phyloP scores from a whole-genome alignment of 2,113 vertebrate species.

The Paradoxurus hermaphroditus region DNA sequence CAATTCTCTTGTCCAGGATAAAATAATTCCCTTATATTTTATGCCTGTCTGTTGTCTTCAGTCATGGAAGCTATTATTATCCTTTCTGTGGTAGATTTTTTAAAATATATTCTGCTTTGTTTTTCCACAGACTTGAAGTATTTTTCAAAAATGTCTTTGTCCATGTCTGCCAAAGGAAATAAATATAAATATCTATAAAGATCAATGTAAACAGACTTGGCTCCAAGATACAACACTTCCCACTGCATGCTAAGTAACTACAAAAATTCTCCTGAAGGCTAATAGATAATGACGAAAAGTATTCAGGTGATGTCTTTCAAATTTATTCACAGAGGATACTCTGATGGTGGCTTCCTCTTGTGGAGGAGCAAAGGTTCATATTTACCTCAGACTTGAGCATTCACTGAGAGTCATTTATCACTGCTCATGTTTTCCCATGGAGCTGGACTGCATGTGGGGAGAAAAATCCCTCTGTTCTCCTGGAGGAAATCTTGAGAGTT shows the following conservation, averaged over 20 bases:
- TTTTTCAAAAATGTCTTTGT: constrained; percentile 59
- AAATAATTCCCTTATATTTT: constrained; percentile 66
- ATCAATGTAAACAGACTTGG: constrained; percentile 17
- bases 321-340: neutral
- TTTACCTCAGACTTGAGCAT: neutral
- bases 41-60: constrained; percentile 66
- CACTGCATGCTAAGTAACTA: neutral
- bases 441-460: neutral
- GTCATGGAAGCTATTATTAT: constrained; percentile 64
- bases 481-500: constrained; percentile 14
- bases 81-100: constrained; percentile 65
- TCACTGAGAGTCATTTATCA: constrained; percentile 39
- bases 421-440: constrained; percentile 48
- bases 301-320: neutral
- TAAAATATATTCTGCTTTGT: constrained; percentile 50
- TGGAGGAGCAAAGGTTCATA: constrained; percentile 1
- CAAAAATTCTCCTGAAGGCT: constrained; percentile 22
- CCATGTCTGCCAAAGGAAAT: constrained; percentile 22
- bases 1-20: constrained; percentile 67
- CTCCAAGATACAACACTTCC: constrained; percentile 39
- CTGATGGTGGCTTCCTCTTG: neutral
- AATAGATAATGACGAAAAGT: neutral
- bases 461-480: neutral
- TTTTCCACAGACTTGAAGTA: constrained; percentile 41
- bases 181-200: constrained; percentile 48